Conservation (phyloP, 2,797 vertebrate species). For the Mormyrus proboscirostris region DNA sequence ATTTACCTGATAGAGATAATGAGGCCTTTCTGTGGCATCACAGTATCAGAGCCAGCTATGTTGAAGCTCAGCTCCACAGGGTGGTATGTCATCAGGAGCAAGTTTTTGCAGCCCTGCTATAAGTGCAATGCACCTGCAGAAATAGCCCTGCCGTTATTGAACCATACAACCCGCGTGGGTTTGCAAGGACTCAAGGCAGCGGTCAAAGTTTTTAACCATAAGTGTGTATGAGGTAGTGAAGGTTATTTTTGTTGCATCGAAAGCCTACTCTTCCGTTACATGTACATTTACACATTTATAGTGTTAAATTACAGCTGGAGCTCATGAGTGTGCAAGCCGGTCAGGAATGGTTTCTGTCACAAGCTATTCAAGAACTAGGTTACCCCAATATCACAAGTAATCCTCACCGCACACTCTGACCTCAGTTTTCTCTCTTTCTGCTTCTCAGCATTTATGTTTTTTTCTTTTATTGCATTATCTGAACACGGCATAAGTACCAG, state of each 20-base stretch:
- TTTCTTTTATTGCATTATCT: not conserved
- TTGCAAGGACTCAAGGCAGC: not conserved
- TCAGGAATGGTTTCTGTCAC: no score
- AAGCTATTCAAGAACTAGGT: not conserved
- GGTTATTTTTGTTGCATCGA: not conserved
- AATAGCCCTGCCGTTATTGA: not conserved
- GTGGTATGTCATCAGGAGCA: not conserved
- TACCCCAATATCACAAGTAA: not conserved
- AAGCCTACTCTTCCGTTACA: not conserved
- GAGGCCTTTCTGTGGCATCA: not conserved
- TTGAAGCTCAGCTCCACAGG: not conserved
- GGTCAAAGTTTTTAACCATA: not conserved
- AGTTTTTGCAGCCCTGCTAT: not conserved
- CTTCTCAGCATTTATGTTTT: not conserved
- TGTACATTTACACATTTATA: not conserved
- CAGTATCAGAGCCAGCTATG: not conserved
- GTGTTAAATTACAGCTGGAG: not conserved
- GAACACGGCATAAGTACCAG: not conserved
- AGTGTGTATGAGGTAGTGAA: not conserved
- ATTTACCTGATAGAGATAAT: not conserved
- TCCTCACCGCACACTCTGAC: not conserved
- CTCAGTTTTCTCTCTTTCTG: not conserved
- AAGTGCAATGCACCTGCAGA: not conserved
- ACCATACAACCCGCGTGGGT: not conserved
- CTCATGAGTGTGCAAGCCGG: not conserved